phyloP scores from a whole-genome alignment of 2,888 invertebrate genomes.

The Perithous albicinctus region DNA sequence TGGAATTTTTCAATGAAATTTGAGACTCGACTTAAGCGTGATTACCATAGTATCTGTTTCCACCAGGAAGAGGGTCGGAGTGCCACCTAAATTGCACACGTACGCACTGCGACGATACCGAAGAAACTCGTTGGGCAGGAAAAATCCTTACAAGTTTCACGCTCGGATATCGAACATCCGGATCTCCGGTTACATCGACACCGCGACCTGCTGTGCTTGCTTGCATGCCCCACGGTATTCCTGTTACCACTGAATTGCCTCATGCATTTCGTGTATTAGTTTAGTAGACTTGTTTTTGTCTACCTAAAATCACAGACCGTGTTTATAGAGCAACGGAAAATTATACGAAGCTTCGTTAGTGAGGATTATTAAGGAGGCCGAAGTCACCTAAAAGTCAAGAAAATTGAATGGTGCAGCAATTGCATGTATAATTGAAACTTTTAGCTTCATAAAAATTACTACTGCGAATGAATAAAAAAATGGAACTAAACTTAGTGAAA shows the following conservation, averaged over 20 bases:
- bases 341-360: too few relatives aligned
- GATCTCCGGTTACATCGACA: slow-evolving; percentile 65
- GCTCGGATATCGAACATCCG: slow-evolving; percentile 67
- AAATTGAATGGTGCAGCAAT: too few relatives aligned
- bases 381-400: too few relatives aligned
- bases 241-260: background rate
- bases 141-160: slow-evolving; percentile 68
- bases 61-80: slow-evolving; percentile 52
- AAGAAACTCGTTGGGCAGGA: slow-evolving; percentile 55
- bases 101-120: slow-evolving; percentile 49
- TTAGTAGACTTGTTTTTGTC: background rate
- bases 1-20: slow-evolving; percentile 50
- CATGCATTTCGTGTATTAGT: background rate
- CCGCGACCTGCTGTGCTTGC: slow-evolving; percentile 23
- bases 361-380: too few relatives aligned
- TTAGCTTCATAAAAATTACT: too few relatives aligned
- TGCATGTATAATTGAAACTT: too few relatives aligned
- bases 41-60: slow-evolving; percentile 54
- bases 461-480: too few relatives aligned
- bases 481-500: too few relatives aligned
- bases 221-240: slow-evolving; percentile 32
- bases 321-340: background rate
- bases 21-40: slow-evolving; percentile 44
- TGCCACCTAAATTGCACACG: slow-evolving; percentile 39
- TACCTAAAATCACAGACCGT: background rate